Base-by-base conservation (phyloP, 2,113 vertebrate species). In the Naja naja region DNA sequence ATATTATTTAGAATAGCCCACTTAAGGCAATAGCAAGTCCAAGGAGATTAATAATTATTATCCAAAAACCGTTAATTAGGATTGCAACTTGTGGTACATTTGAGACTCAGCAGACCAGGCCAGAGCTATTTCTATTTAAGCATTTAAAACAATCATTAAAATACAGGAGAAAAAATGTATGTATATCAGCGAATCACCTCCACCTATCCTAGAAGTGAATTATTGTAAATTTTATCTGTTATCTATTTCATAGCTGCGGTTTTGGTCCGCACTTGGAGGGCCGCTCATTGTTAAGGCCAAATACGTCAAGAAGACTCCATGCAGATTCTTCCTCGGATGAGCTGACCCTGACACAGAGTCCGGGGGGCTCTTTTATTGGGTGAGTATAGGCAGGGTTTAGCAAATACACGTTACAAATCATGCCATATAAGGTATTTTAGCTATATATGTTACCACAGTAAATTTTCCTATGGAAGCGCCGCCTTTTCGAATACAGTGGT, bases 211-310 rank as follows among this genome's bases (percentile, higher is more conserved):
- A 39, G 90, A 89, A 94, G 27, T 87, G 0, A 81, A 64, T 30
- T 93, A 54, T 60, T 91, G 54, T 93, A 89, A 58, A 94, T 89
- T 94, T 92, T 87, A 93, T 81, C 85, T 93, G 81, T 92, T 94
- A 89, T 94, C 90, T 64, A 53, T 93, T 93, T 96, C 3, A 3
- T 90, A 49, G n/a, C n/a, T n/a, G n/a, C n/a, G n/a, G n/a, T n/a
- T n/a, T n/a, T n/a, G n/a, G n/a, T n/a, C n/a, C n/a, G n/a, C n/a
- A n/a, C n/a, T n/a, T n/a, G n/a, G n/a, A n/a, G n/a, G n/a, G n/a
- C n/a, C n/a, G n/a, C n/a, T n/a, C n/a, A n/a, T n/a, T n/a, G n/a
- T n/a, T n/a, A n/a, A n/a, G n/a, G n/a, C n/a, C n/a, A n/a, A n/a
- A n/a, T n/a, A n/a, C n/a, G n/a, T n/a, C n/a, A n/a, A n/a, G n/a